Percentiles rank a stretch among this genome's conserved stretches.
phyloP scores from a whole-genome alignment of 2,113 vertebrate species.

The Camelus bactrianus region DNA sequence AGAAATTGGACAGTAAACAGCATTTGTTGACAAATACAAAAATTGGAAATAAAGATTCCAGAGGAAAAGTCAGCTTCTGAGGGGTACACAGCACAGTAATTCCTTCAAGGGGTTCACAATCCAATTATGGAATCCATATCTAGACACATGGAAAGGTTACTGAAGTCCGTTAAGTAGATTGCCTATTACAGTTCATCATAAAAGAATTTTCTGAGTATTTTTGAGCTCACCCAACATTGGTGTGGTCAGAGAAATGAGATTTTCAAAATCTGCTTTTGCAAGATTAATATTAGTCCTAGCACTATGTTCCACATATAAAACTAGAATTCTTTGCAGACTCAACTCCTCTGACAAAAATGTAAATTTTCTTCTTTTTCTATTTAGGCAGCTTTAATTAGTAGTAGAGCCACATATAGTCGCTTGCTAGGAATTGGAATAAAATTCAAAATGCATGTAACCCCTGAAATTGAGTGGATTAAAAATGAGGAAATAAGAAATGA shows the following conservation, averaged over 20 bases:
- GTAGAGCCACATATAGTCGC: constrained; percentile 31
- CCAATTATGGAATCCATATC: neutral
- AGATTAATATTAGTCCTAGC: neutral
- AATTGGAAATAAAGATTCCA: neutral
- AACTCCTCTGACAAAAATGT: constrained; percentile 54
- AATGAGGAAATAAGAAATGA: constrained; percentile 47
- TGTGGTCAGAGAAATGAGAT: neutral
- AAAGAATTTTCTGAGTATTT: neutral
- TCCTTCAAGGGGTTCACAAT: neutral
- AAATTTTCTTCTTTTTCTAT: constrained; percentile 64
- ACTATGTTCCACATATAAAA: neutral
- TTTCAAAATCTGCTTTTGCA: neutral
- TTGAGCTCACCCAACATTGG: neutral
- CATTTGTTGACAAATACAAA: neutral
- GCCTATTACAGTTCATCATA: neutral
- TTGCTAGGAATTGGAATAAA: constrained; percentile 39
- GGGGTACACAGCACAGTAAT: neutral
- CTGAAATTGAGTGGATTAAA: constrained; percentile 59
- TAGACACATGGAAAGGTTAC: neutral
- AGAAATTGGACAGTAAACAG: neutral
- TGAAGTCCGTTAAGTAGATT: neutral
- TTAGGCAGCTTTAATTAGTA: constrained; percentile 60
- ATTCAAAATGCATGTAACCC: constrained; percentile 42
- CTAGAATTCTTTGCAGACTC: neutral
- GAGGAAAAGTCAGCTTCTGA: neutral